A percentile compares a stretch with the other conserved stretches of the same genome.
Conservation (phyloP, 2,888 invertebrate genomes). For the Strigamia transsilvanica region DNA sequence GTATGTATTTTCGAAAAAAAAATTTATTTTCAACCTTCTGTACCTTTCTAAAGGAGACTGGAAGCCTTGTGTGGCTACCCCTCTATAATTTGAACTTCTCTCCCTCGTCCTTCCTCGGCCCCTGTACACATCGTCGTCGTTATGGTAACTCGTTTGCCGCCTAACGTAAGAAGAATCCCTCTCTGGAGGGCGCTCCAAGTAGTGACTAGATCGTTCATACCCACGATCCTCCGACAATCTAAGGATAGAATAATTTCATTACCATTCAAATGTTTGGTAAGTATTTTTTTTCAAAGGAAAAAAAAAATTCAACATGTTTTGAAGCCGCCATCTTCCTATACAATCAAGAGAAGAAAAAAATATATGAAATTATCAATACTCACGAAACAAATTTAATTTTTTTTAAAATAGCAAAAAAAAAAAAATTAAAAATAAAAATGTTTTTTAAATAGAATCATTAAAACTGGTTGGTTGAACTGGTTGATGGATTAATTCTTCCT, state of each 20-base stretch:
- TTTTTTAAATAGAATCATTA: not conserved
- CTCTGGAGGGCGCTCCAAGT: constrained; percentile 67
- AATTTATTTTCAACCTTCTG: not conserved
- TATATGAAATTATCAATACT: not conserved
- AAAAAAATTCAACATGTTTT: not conserved
- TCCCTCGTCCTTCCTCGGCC: constrained; percentile 58
- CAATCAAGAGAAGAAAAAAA: too few species aligned
- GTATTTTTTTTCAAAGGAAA: not conserved
- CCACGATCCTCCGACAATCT: constrained; percentile 67
- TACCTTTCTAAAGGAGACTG: constrained; percentile 55
- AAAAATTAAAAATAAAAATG: not conserved
- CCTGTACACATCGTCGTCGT: constrained; percentile 58
- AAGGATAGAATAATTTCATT: constrained; percentile 28
- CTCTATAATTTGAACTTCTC: constrained; percentile 56
- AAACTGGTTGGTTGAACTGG: constrained; percentile 3
- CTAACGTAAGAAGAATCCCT: constrained; percentile 58
- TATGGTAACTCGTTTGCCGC: constrained; percentile 59
- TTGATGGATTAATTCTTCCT: constrained; percentile 37
- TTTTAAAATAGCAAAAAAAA: too few species aligned
- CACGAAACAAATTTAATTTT: not conserved
- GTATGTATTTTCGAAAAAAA: not conserved
- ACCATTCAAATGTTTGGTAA: not conserved
- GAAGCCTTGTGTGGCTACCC: constrained; percentile 54
- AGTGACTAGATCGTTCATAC: constrained; percentile 68
- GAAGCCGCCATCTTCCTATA: too few species aligned